Percentiles rank a stretch among this genome's conserved stretches.
These are phyloP conservation scores for Columbina picui DNA, from an alignment of 2,113 vertebrate species.

Conservation along the genomic window DNA sequence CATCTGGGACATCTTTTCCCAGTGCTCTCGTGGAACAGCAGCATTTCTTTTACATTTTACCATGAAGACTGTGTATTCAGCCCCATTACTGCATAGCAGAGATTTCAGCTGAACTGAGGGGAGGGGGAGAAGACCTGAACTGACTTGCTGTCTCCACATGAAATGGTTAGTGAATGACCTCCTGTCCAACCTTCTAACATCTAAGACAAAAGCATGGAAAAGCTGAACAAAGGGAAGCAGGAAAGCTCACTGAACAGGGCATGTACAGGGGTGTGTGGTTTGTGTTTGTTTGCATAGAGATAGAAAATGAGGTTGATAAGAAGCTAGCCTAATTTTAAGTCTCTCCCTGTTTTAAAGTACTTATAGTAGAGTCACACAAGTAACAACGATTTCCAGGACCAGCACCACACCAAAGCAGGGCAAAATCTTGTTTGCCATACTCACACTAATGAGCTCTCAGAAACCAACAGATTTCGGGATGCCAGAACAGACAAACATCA, in stretches of 20 bases:
- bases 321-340: background rate
- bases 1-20: conserved; percentile 27
- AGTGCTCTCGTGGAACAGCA: conserved; percentile 23
- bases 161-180: conserved; percentile 18
- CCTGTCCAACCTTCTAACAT: background rate
- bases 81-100: background rate
- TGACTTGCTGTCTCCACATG: background rate
- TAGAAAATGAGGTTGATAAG: background rate
- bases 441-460: background rate
- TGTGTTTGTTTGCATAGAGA: background rate
- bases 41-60: background rate
- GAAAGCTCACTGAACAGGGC: background rate
- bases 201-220: conserved; percentile 37
- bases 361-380: background rate
- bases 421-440: background rate
- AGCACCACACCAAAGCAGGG: background rate
- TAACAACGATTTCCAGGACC: background rate
- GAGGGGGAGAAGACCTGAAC: background rate
- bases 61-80: background rate
- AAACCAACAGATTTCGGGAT: background rate
- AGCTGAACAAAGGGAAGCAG: conserved; percentile 6
- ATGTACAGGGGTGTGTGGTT: rapidly evolving
- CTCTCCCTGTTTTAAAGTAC: background rate
- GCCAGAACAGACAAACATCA: background rate
- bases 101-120: conserved; percentile 31